A percentile compares a stretch with the other conserved stretches of the same genome.
These are phyloP conservation scores for Tachypleus tridentatus DNA, from an alignment of 1,140 invertebrate genomes.

Conservation along the genomic window DNA sequence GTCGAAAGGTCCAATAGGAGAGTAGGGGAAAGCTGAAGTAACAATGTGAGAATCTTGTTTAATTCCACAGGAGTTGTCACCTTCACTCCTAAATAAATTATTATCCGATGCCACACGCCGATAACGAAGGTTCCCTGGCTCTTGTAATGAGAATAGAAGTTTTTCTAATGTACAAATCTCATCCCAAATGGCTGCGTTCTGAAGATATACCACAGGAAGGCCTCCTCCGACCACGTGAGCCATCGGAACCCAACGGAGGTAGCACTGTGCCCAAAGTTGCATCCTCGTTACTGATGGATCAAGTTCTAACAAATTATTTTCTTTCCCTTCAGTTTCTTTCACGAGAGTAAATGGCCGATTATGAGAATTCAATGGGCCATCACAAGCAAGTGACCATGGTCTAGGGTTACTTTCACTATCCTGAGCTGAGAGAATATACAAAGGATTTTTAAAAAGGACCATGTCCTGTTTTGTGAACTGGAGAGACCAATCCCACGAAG, in stretches of 20 bases:
- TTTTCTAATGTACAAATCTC: slow-evolving; percentile 31
- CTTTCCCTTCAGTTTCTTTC: neutral
- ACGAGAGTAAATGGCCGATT: neutral
- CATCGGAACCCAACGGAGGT: slow-evolving; percentile 71
- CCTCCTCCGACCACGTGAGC: slow-evolving; percentile 68
- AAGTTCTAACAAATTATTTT: slow-evolving; percentile 24
- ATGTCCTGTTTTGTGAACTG: slow-evolving; percentile 62
- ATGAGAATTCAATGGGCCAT: neutral
- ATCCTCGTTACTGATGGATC: slow-evolving; percentile 34
- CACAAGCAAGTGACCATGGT: neutral
- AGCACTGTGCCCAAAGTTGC: slow-evolving; percentile 78
- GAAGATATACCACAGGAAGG: slow-evolving; percentile 48
- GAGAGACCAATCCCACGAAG: slow-evolving; percentile 72
- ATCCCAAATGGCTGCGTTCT: slow-evolving; percentile 33
- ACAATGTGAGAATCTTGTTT: slow-evolving; percentile 28
- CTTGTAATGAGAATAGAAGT: slow-evolving; percentile 18
- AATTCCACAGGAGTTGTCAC: slow-evolving; percentile 22
- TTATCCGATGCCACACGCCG: slow-evolving; percentile 27
- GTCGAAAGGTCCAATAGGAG: slow-evolving; percentile 24
- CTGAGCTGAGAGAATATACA: slow-evolving; percentile 42
- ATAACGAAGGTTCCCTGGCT: neutral
- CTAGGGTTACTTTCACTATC: neutral
- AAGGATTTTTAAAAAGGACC: slow-evolving; percentile 60
- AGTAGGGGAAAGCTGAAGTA: slow-evolving; percentile 35
- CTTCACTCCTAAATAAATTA: slow-evolving; percentile 29